A percentile compares a stretch with the other conserved stretches of the same genome.
Conservation (phyloP, 2,797 vertebrate genomes). For the Helostoma temminkii region DNA sequence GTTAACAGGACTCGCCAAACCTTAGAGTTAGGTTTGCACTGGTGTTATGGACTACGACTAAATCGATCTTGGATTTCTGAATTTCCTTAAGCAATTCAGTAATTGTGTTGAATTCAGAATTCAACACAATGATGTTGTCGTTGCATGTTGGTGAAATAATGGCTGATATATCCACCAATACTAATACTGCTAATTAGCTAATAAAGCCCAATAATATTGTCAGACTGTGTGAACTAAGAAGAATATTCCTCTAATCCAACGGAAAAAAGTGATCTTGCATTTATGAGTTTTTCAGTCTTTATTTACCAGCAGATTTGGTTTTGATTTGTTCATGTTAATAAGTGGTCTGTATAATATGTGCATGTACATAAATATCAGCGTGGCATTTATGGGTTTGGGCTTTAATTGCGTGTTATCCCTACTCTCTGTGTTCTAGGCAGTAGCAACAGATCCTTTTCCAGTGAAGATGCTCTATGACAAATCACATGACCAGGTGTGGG, state of each 20-base stretch:
- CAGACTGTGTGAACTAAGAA: too few species aligned
- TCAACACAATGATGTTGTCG: too few species aligned
- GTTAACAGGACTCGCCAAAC: too few species aligned
- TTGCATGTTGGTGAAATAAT: too few species aligned
- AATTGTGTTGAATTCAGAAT: too few species aligned
- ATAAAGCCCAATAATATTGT: background rate
- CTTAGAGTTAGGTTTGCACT: background rate
- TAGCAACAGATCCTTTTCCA: slow-evolving; percentile 91
- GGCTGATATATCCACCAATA: too few species aligned
- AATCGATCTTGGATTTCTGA: background rate
- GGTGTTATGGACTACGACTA: background rate
- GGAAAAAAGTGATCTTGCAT: too few species aligned
- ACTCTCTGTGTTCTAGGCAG: slow-evolving; percentile 80
- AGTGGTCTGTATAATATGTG: background rate
- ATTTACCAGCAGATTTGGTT: background rate
- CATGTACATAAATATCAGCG: too few species aligned
- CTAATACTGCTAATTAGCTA: too few species aligned
- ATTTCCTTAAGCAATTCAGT: background rate
- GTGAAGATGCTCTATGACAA: slow-evolving; percentile 95
- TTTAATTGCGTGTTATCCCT: background rate
- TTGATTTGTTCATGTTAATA: background rate
- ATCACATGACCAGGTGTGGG: slow-evolving; percentile 97
- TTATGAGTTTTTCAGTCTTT: too few species aligned
- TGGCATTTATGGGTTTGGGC: too few species aligned
- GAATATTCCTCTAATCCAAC: too few species aligned